Conservation (phyloP, 2,888 invertebrate species). For the Campoletis raptor region DNA sequence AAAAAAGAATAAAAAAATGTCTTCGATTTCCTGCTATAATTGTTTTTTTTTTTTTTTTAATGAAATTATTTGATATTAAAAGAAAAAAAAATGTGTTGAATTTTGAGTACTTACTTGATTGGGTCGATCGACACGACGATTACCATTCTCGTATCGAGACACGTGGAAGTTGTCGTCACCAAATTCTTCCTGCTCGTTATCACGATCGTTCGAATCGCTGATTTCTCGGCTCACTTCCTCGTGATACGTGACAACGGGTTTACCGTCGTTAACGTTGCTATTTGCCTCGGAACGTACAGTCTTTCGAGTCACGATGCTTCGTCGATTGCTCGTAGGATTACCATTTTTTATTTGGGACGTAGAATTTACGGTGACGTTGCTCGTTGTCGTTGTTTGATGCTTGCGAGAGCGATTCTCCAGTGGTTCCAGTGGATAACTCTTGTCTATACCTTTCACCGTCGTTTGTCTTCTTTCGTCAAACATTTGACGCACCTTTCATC, state of each 20-base stretch:
- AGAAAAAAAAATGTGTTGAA: background rate
- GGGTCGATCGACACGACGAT: constrained; percentile 67
- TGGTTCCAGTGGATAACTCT: constrained; percentile 93
- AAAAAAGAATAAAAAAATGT: constrained; percentile 26
- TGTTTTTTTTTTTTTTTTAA: background rate
- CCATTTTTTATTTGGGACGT: constrained; percentile 79
- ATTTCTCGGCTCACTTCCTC: constrained; percentile 82
- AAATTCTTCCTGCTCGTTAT: constrained; percentile 78
- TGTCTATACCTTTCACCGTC: constrained; percentile 89
- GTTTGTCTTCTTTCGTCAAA: constrained; percentile 93
- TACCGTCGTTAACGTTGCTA: constrained; percentile 83
- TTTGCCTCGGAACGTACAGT: constrained; percentile 83
- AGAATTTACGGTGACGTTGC: constrained; percentile 76
- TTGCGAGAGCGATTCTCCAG: constrained; percentile 86
- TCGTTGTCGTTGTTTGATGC: constrained; percentile 72
- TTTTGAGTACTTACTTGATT: constrained; percentile 56
- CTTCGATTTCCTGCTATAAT: constrained; percentile 74
- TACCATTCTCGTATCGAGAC: constrained; percentile 74
- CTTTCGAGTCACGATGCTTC: constrained; percentile 81
- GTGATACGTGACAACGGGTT: constrained; percentile 83
- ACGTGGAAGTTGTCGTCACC: constrained; percentile 76
- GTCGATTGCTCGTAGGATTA: constrained; percentile 82
- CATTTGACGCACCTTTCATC: constrained; percentile 91
- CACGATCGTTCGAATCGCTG: constrained; percentile 81
- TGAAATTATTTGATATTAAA: background rate